phyloP scores from a whole-genome alignment of 2,797 vertebrate species.

The Antrozous pallidus region DNA sequence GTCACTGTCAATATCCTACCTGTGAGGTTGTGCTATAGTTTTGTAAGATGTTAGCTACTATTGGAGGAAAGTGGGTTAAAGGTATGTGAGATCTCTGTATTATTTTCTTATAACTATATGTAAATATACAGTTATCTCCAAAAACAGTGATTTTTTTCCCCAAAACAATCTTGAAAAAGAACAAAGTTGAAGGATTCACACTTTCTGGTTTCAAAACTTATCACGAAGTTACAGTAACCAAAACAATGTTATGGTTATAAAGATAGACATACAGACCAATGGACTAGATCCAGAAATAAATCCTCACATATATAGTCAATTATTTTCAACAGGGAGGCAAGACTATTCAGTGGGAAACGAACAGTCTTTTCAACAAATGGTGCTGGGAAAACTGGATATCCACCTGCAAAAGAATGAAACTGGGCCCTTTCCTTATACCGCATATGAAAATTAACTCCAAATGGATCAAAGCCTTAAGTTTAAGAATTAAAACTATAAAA shows the following conservation, averaged over 20 bases:
- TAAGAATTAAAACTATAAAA: not conserved
- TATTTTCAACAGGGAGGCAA: not conserved
- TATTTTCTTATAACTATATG: not conserved
- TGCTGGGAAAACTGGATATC: not conserved
- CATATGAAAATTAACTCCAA: not conserved
- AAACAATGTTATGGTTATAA: not conserved
- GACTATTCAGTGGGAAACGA: not conserved
- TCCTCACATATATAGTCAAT: not conserved
- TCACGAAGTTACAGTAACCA: not conserved
- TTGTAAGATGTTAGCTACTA: not conserved
- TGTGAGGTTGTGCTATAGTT: not conserved
- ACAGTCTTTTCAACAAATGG: not conserved
- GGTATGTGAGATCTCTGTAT: not conserved
- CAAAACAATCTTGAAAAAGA: conserved; percentile 7
- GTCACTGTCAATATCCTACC: not conserved
- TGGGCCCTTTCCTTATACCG: not conserved
- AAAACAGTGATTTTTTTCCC: not conserved
- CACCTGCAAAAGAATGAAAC: not conserved
- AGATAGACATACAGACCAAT: not conserved
- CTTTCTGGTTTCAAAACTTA: conserved; percentile 19
- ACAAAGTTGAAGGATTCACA: not conserved
- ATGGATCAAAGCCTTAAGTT: not conserved
- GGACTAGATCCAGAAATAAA: not conserved
- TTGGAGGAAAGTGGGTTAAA: not conserved
- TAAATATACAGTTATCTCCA: not conserved